Conservation (phyloP, 2,113 vertebrate species). For the Synodontis membranacea region DNA sequence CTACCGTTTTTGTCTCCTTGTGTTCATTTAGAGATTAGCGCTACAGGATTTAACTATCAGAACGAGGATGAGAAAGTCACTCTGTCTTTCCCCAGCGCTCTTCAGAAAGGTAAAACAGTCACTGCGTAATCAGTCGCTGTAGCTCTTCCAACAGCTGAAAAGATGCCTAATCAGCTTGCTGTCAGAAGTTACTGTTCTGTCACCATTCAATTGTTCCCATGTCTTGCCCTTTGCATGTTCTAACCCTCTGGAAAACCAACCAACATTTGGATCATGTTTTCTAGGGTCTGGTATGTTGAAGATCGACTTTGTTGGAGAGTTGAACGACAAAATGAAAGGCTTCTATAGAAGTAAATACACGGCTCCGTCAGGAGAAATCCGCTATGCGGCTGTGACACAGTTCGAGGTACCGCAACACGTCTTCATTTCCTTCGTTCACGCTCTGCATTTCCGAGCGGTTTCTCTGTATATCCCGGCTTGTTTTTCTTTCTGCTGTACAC, state of each 20-base stretch:
- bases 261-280: constrained; percentile 7
- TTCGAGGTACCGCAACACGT: constrained; percentile 83
- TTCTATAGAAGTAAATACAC: constrained; percentile 97
- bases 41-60: constrained; percentile 98
- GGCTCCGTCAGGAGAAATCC: constrained; percentile 82
- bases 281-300: constrained; percentile 88
- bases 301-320: constrained; percentile 96
- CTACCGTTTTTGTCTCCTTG: constrained; percentile 32
- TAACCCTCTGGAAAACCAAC: too few species aligned
- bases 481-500: neutral
- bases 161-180: neutral
- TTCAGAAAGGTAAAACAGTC: constrained; percentile 84
- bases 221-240: neutral
- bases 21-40: constrained; percentile 85
- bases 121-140: constrained; percentile 38
- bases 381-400: constrained; percentile 96
- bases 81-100: constrained; percentile 91
- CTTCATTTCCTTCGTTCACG: neutral
- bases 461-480: neutral
- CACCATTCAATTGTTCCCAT: neutral
- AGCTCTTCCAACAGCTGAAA: constrained; percentile 11
- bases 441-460: neutral
- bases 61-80: constrained; percentile 99
- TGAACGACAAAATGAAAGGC: constrained; percentile 99
- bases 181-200: neutral